Conservation (phyloP, 2,797 vertebrate species). For the Helarctos malayanus region DNA sequence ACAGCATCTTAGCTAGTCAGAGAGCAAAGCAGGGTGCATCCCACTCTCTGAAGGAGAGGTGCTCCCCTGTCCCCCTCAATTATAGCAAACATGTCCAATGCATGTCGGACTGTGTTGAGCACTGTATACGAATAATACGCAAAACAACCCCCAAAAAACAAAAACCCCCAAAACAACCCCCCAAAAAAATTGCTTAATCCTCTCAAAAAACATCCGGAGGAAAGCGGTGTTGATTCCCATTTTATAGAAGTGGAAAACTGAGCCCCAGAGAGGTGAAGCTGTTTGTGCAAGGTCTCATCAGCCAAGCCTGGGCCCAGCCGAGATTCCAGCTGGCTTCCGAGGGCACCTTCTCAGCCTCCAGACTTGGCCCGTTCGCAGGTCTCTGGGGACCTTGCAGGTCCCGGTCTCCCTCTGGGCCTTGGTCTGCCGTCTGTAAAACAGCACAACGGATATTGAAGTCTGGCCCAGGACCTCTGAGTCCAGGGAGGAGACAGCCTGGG, state of each 20-base stretch:
- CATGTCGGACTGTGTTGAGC: neutral
- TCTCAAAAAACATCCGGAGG: neutral
- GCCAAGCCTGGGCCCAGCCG: neutral
- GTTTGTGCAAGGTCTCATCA: neutral
- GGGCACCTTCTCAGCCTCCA: neutral
- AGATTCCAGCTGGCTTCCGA: neutral
- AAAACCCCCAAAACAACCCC: no score
- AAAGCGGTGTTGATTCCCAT: neutral
- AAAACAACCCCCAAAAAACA: no score
- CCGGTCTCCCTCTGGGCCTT: neutral
- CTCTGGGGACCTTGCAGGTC: neutral
- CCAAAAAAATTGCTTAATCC: neutral
- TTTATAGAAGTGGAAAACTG: neutral
- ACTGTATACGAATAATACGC: neutral
- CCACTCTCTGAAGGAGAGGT: neutral
- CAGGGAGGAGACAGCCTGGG: neutral
- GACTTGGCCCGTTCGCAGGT: neutral
- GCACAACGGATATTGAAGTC: neutral
- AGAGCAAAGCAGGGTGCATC: neutral
- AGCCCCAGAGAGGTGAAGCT: neutral
- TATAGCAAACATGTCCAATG: no score
- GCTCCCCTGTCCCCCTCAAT: neutral
- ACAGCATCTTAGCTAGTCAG: neutral
- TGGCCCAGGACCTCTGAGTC: neutral
- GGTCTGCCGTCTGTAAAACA: neutral